Evolutionary conservation across 2,888 invertebrate genomes (phyloP), one percentile per base, ranked within the genome.

Genomic region (Melanostoma mellinum): DNA sequence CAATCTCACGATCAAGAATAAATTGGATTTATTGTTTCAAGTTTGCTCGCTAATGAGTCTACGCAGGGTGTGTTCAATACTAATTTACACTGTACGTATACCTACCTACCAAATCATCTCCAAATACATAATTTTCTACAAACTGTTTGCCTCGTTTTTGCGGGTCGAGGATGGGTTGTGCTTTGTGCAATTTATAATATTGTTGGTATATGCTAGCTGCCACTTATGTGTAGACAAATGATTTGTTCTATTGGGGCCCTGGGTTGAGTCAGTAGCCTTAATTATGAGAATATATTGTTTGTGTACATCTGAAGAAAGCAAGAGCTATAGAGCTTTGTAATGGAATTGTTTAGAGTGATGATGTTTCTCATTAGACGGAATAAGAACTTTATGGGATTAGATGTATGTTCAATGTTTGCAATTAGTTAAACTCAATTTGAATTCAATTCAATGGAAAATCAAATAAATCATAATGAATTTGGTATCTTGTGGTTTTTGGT

Each of bases 311-410:
- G 32, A 32, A 35, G 48, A 38, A 10, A 48, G 36, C 35, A 20
- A 20, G 20, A 20, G 20, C 20, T 20, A 20, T 20, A 20, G 20
- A 20, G 20, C 20, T 63, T 56, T 56, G 50, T 50, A 73, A 73
- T 61, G 44, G 46, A 67, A 60, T 73, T 72, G 55, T 73, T 78
- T 72, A 56, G 67, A 33, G 65, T 42, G 77, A 77, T 71, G 77
- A 77, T 58, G 58, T 67, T 46, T 65, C 67, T 60, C 58, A 75
- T 58, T 75, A 52, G 42, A 60, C 35, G 8, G 6, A 46, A 46
- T 46, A 46, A 38, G 61, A 61, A 9, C 46, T 61, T 61, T 46
- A 63, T 63, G 36, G 58, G 38, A 33, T 71, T 48, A 58, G 20
- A 20, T 44, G 20, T 58, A 35, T 46, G 44, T 60, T 44, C 42